These are phyloP conservation scores for Sebastolobus alascanus DNA, from an alignment of 2,797 vertebrate genomes.

Conservation along the genomic window DNA sequence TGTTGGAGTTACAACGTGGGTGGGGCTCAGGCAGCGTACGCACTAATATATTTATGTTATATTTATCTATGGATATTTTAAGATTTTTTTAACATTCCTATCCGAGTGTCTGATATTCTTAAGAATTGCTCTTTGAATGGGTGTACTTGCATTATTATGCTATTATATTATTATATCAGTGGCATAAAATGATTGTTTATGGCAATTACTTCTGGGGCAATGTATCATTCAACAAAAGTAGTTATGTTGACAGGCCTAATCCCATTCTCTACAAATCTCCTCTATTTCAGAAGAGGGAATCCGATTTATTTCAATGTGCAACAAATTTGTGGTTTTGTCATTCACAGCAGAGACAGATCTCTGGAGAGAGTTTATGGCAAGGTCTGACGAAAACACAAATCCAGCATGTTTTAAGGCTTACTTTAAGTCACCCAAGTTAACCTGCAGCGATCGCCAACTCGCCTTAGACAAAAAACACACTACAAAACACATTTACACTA, in stretches of 20 bases:
- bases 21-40: too few relatives aligned
- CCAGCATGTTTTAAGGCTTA: neutral
- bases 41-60: too few relatives aligned
- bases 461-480: constrained; percentile 38
- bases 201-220: neutral
- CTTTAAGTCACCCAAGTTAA: neutral
- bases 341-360: neutral
- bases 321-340: neutral
- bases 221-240: neutral
- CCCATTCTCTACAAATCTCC: neutral
- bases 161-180: neutral
- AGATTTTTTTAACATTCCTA: neutral
- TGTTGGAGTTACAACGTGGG: neutral
- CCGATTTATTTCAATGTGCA: neutral
- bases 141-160: neutral
- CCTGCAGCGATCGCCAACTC: constrained; percentile 31
- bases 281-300: neutral
- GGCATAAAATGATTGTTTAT: neutral
- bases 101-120: neutral
- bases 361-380: neutral
- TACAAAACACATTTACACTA: constrained; percentile 18
- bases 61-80: too few relatives aligned
- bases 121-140: neutral
- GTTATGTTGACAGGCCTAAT: neutral
- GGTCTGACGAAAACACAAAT: neutral